phyloP scores from a whole-genome alignment of 2,888 invertebrate genomes.

The Panopea generosa region DNA sequence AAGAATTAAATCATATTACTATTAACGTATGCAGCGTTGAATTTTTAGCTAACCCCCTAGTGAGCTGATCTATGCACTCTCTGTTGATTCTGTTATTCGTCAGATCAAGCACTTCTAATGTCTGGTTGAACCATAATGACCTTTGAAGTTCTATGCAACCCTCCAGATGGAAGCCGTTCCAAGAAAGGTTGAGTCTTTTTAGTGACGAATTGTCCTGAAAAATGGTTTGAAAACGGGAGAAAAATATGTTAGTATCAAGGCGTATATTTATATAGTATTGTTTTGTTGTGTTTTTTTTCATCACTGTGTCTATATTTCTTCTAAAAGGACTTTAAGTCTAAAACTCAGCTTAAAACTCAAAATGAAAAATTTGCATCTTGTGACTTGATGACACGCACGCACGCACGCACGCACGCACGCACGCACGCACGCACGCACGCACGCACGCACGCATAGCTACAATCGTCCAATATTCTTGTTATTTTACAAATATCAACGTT shows the following conservation, averaged over 20 bases:
- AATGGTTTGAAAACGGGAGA: too few species aligned
- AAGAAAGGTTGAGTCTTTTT: slow-evolving; percentile 64
- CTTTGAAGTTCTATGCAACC: slow-evolving; percentile 68
- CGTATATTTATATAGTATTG: neutral
- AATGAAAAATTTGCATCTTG: too few species aligned
- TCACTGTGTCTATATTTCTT: neutral
- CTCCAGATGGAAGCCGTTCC: slow-evolving; percentile 75
- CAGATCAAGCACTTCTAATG: slow-evolving; percentile 66
- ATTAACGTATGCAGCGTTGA: slow-evolving; percentile 65
- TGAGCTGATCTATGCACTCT: slow-evolving; percentile 67
- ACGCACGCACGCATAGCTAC: too few species aligned
- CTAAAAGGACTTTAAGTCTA: too few species aligned
- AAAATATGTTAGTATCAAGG: neutral
- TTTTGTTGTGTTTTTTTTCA: neutral
- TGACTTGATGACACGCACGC: too few species aligned
- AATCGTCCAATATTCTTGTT: too few species aligned
- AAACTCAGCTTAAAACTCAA: too few species aligned
- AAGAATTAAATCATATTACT: too few species aligned
- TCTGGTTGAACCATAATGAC: slow-evolving; percentile 64
- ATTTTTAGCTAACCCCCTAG: slow-evolving; percentile 68
- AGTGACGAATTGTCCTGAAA: slow-evolving; percentile 68
- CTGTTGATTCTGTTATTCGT: slow-evolving; percentile 71
- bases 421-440: too few species aligned
- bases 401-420: too few species aligned
- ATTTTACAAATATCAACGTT: too few species aligned